Base-by-base conservation (phyloP, 53 echinoderm and acorn worm species). In the Holothuria leucospilota region DNA sequence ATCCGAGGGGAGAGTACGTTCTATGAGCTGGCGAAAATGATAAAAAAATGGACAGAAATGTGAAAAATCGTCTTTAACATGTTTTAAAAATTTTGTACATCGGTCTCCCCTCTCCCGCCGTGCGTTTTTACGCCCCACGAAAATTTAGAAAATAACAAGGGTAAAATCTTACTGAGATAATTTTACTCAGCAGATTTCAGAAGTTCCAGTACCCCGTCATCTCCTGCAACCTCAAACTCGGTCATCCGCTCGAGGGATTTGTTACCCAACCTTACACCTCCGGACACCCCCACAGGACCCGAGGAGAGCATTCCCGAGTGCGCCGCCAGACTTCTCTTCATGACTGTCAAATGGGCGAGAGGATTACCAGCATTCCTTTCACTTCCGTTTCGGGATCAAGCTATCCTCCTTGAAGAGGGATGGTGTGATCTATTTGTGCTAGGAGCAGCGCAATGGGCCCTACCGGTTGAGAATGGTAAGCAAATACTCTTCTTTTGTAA, bases 311-410 rank as follows among this genome's bases (percentile, higher is more conserved):
- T 99, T 30, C 95, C 94, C 78, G 99, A 99, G 71, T 82, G 92
- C 77, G 95, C 99, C 10, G 99, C 99, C n/a, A 88, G 95, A 24
- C 87, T 99, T n/a, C 87, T 99, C 63, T 99, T 99, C 83, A 99
- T 95, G 99, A 95, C 95, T 8, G 94, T 99, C 62, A 93, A 95
- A 61, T 99, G 99, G 99, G 95, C 99, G 20, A 69, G 94, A 15
- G 88, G 92, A 64, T 89, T 99, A 51, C 99, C 99, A 25, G 90
- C 99, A 82, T 99, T 99, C 91, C 87, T 99, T 11, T 75, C 90
- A 46, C 95, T 99, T 69, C 94, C 99, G 24, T 94, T 99, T 85
- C 90, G 95, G 28, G 99, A 99, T 60, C 99, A 99, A 56, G 94
- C 94, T 6, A 99, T 99, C 61, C 71, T 99, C 65, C 85, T 99